Evolutionary conservation across 2,113 vertebrate species (phyloP), one percentile per base, ranked within the genome.

Genomic region (Suricata suricatta): DNA sequence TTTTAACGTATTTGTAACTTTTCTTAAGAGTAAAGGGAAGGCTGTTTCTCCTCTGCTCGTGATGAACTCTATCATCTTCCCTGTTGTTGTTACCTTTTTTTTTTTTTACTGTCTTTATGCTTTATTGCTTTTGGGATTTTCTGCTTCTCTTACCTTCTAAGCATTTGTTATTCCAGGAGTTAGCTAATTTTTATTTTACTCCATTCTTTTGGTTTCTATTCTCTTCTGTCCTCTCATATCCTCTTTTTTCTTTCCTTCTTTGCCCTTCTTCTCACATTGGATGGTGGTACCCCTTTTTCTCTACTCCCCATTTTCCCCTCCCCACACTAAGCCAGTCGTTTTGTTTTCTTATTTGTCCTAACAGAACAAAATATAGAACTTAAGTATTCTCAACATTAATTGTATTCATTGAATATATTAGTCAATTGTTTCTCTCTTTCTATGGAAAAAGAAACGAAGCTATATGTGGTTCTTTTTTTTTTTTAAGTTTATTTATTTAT

Each of bases 371-470:
- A n/a, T 52, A 10, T 33, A 64, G 77, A 88, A 76, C 54, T 77
- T 77, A 54, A 68, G 7, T 90, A n/a, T 60, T 60, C 66, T 95
- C 35, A 68, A 47, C 41, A 82, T 74, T 57, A 35, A 68, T 85
- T 77, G 7, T 77, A 15, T 68, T 90, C 82, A 21, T 57, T 95
- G 15, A 90, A 57, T 69, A 77, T 11, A 74, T 72, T 83, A 57
- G 21, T 85, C 52, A 50, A 47, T 15, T 77, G 21, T 90, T 84
- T 90, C n/a, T 21, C 35, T 83, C 77, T 54, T 76, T 68, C 66
- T 87, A 17, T 91, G 88, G 17, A 79, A 72, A 82, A 94, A 88
- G 57, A 90, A 95, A 66, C 29, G 54, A 79, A 95, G 31, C 54
- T 95, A 13, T 47, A 10, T 72, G 52, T 74, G 29, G 31, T 44